These are phyloP conservation scores for Epizoanthus illoricatus DNA, from an alignment of 92 coral and sea anemone species.

Conservation along the genomic window DNA sequence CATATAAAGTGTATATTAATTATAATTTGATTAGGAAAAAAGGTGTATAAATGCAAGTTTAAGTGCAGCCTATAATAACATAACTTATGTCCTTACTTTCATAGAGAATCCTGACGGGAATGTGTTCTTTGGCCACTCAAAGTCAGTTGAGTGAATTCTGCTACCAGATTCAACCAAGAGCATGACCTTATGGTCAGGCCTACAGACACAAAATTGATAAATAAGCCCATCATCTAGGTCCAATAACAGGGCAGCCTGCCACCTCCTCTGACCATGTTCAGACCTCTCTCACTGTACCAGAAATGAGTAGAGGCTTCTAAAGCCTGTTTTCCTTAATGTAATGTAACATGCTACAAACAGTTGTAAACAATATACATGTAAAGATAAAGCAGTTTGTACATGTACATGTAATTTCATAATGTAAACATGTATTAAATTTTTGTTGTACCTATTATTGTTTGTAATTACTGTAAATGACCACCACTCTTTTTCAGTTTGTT, in stretches of 20 bases:
- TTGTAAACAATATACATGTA: no score
- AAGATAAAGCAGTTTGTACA: no score
- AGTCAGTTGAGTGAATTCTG: slow-evolving; percentile 88
- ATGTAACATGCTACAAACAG: no score
- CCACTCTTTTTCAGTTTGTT: no score
- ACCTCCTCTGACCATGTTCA: background rate
- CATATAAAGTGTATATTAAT: background rate
- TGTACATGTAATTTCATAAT: no score
- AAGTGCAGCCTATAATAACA: background rate
- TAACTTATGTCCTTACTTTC: slow-evolving; percentile 62
- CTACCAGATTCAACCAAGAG: slow-evolving; percentile 85
- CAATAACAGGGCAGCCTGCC: background rate
- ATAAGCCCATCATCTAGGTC: background rate
- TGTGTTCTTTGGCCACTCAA: slow-evolving; percentile 96
- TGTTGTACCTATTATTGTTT: no score
- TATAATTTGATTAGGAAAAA: background rate
- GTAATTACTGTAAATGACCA: no score
- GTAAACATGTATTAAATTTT: no score
- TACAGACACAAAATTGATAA: slow-evolving; percentile 27
- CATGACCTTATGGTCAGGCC: slow-evolving; percentile 87
- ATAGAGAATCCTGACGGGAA: slow-evolving; percentile 98
- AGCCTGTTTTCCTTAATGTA: no score
- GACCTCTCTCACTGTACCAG: background rate
- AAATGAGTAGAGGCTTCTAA: no score
- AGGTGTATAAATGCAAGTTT: background rate